Percentiles rank a stretch among this genome's conserved stretches.
Conservation (phyloP, 2,113 vertebrate genomes). For the Garra rufa region DNA sequence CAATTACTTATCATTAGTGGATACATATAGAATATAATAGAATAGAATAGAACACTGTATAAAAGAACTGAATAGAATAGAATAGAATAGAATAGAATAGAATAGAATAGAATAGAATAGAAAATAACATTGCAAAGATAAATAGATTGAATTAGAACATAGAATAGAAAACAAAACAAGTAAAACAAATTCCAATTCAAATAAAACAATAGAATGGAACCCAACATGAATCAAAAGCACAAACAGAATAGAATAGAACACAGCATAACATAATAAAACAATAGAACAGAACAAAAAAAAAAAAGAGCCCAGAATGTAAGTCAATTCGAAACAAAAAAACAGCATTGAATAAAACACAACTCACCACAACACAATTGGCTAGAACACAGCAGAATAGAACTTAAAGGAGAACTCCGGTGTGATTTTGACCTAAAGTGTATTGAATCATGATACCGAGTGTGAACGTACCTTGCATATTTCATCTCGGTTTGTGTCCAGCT, state of each 20-base stretch:
- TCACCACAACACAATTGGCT: neutral
- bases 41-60: neutral
- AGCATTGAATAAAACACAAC: neutral
- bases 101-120: neutral
- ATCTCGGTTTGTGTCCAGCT: no score
- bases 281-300: neutral
- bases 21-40: neutral
- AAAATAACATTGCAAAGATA: no score
- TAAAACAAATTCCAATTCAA: no score
- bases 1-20: no score
- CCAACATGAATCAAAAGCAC: no score
- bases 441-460: no score
- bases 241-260: neutral
- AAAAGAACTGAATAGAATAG: neutral
- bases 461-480: no score
- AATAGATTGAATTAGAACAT: no score
- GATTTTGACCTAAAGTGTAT: no score
- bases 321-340: neutral
- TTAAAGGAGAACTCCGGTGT: no score
- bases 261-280: neutral
- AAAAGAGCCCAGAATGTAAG: neutral
- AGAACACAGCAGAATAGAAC: neutral
- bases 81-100: neutral
- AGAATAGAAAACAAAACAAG: neutral
- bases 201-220: no score